Conservation (phyloP, 2,113 vertebrate genomes). For the Pogonocichla stellata region DNA sequence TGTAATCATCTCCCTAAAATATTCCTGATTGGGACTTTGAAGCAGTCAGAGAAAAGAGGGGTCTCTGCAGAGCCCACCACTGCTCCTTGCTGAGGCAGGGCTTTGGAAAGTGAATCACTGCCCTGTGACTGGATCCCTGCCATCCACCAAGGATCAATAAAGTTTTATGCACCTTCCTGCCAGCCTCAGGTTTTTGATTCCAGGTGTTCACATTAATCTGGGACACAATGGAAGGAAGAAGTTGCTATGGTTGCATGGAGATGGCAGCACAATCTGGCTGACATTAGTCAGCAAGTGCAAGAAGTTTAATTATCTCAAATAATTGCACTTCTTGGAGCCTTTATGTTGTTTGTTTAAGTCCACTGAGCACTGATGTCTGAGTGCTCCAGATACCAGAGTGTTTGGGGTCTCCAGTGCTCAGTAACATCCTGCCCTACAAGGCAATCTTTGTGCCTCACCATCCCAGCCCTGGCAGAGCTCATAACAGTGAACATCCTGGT, state of each 20-base stretch:
- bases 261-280: neutral
- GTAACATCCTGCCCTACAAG: rapidly evolving
- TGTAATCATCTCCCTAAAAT: conserved; percentile 4
- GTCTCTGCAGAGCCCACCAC: neutral
- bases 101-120: conserved; percentile 39
- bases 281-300: conserved; percentile 4
- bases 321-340: neutral
- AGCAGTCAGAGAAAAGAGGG: neutral
- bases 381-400: neutral
- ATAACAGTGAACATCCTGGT: neutral
- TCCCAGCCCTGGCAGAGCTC: neutral
- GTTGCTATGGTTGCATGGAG: conserved; percentile 29
- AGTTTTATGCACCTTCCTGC: conserved; percentile 29
- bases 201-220: conserved; percentile 50
- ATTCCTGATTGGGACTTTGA: neutral
- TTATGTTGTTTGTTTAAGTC: neutral
- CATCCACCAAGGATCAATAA: neutral
- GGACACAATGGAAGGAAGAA: conserved; percentile 14
- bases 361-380: neutral
- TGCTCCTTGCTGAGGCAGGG: conserved; percentile 21
- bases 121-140: conserved; percentile 16
- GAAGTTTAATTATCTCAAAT: neutral
- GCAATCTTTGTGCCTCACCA: neutral
- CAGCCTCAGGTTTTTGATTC: conserved; percentile 15
- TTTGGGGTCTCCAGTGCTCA: neutral